phyloP scores from a whole-genome alignment of 2,113 vertebrate genomes.

The Megalops atlanticus region DNA sequence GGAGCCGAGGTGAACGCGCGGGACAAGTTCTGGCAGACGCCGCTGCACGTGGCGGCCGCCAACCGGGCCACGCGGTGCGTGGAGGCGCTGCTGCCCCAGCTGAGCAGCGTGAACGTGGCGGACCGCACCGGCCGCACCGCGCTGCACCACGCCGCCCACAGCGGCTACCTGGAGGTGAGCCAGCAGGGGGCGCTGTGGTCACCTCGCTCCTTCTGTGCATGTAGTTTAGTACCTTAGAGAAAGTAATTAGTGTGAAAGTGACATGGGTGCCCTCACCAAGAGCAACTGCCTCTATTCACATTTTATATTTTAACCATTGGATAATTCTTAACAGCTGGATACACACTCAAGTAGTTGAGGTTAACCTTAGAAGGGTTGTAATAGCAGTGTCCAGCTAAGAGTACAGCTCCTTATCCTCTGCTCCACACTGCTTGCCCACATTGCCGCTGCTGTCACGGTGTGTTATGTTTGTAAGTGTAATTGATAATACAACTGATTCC shows the following conservation, averaged over 20 bases:
- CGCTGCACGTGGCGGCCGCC: slow-evolving; percentile 89
- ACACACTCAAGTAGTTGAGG: too few relatives aligned
- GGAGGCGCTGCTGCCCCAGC: slow-evolving; percentile 78
- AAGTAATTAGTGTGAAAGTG: not conserved
- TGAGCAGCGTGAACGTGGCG: slow-evolving; percentile 83
- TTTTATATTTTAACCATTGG: too few relatives aligned
- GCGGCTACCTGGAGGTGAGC: slow-evolving; percentile 83
- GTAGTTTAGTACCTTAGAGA: not conserved
- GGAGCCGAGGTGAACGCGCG: slow-evolving; percentile 83
- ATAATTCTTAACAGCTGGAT: too few relatives aligned
- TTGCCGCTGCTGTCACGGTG: too few relatives aligned
- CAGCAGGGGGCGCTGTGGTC: not conserved
- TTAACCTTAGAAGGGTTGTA: too few relatives aligned
- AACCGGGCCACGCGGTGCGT: slow-evolving; percentile 86
- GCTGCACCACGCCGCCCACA: slow-evolving; percentile 90
- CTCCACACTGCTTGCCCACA: too few relatives aligned
- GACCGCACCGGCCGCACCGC: slow-evolving; percentile 88
- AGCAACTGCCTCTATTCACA: too few relatives aligned
- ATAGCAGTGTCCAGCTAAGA: too few relatives aligned
- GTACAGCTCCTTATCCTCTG: too few relatives aligned
- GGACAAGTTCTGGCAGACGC: slow-evolving; percentile 91
- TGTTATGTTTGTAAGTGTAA: too few relatives aligned
- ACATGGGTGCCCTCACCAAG: too few relatives aligned
- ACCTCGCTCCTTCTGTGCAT: not conserved
- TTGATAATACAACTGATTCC: slow-evolving; percentile 1